Base-by-base conservation (phyloP, 2,113 vertebrate species). In the Gnathochromis pfefferi region DNA sequence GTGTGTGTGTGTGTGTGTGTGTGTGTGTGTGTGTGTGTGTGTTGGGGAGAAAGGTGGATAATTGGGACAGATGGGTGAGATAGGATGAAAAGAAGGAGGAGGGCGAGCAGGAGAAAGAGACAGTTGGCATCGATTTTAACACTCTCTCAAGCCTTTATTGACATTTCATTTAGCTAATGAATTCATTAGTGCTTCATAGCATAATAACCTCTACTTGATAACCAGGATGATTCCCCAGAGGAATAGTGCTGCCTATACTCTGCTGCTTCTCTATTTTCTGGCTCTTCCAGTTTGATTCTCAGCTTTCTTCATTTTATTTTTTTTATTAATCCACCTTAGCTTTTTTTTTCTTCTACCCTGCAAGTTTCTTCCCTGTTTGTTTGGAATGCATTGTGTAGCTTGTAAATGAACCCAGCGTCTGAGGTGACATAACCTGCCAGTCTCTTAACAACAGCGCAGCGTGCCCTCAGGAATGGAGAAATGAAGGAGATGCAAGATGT, bases 131-230 rank as follows among this genome's bases (percentile, higher is more conserved):
- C 23, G 87, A 94, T 94, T 93, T 89, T 70, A 93, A 94, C 92
- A 89, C 91, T 86, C 87, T 94, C 92, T 90, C 86, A 91, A 94
- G 92, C 90, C 90, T 94, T 92, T 94, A 96, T 94, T 95, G 95
- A 94, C 93, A 92, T 95, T 95, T 95, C 92, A 94, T 95, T 96
- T 95, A 95, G 90, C 92, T 94, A 94, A 96, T 95, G 93, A 94
- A 95, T 95, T 94, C 93, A 95, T 95, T 93, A 94, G 91, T 49
- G 91, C 91, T 91, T 91, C 85, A 90, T 94, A 89, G 93, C 91
- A 92, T 93, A 92, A 94, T 94, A 94, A 95, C 93, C 90, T 93
- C 88, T 89, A 89, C 88, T 93, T 94, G 94, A 94, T 91, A 93
- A 94, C 91, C 90, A 81, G 84, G 73, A 88, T 78, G 87, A 60